A percentile compares a stretch with the other conserved stretches of the same genome.
phyloP scores from a whole-genome alignment of 2,113 vertebrate genomes.

The Gallinago jamesoni region DNA sequence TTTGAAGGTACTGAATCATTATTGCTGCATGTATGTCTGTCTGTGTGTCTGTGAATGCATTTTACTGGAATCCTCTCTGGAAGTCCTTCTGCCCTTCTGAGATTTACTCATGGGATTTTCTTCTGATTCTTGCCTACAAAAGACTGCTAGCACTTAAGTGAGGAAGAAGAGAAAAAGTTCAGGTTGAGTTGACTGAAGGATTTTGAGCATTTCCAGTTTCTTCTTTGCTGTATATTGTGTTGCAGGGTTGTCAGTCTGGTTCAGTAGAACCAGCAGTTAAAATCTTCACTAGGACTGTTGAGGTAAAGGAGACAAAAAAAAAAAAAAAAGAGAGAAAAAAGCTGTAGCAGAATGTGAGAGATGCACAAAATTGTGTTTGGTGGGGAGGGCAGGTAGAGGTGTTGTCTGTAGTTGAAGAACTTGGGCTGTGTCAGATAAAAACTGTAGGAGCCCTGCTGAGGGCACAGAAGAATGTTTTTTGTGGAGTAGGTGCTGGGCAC shows the following conservation, averaged over 20 bases:
- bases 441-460: not conserved
- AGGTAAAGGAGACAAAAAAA: not conserved
- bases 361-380: accelerated
- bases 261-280: not conserved
- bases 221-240: not conserved
- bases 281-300: not conserved
- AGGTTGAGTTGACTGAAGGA: not conserved
- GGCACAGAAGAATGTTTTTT: not conserved
- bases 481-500: not conserved
- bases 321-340: not conserved
- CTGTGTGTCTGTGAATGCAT: not conserved
- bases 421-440: not conserved
- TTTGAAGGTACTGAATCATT: not conserved
- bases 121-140: not conserved
- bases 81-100: not conserved
- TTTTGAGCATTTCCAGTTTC: not conserved
- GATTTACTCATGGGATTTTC: not conserved
- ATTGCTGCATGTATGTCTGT: not conserved
- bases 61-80: not conserved
- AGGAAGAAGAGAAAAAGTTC: not conserved
- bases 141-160: not conserved
- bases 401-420: not conserved
- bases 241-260: not conserved
- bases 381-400: not conserved
- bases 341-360: not conserved